Conservation (phyloP, 1,140 invertebrate genomes). For the Hycleus phaleratus region DNA sequence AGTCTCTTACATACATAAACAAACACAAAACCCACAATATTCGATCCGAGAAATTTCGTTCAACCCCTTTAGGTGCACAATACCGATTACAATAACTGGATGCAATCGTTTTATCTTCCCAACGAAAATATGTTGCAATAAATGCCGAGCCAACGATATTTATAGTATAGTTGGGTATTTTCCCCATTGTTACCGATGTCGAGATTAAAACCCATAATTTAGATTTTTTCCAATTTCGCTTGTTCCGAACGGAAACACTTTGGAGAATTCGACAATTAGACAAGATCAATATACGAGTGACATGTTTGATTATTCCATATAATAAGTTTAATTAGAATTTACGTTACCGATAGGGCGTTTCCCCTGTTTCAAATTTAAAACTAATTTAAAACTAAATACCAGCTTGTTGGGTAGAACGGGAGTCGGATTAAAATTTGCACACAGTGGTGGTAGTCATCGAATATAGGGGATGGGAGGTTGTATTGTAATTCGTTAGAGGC, state of each 20-base stretch:
- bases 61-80: background rate
- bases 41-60: background rate
- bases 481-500: conserved; percentile 9
- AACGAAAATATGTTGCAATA: conserved; percentile 34
- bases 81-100: background rate
- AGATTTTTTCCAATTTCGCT: conserved; percentile 31
- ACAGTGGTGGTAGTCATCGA: conserved; percentile 1
- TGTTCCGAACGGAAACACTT: background rate
- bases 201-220: conserved; percentile 38
- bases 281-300: too few species aligned
- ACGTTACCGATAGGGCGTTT: conserved; percentile 6
- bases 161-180: conserved; percentile 32
- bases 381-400: conserved; percentile 22
- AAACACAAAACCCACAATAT: background rate
- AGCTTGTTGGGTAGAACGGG: conserved; percentile 2
- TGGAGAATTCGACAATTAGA: too few species aligned
- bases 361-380: conserved; percentile 19
- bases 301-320: too few species aligned
- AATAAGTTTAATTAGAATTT: conserved; percentile 4
- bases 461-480: background rate
- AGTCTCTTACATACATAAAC: background rate
- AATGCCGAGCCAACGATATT: conserved; percentile 29
- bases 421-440: conserved; percentile 21
- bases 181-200: conserved; percentile 24
- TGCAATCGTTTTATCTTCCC: conserved; percentile 19